A percentile compares a stretch with the other conserved stretches of the same genome.
Conservation (phyloP, 2,888 invertebrate species). For the Parnassius orleans region DNA sequence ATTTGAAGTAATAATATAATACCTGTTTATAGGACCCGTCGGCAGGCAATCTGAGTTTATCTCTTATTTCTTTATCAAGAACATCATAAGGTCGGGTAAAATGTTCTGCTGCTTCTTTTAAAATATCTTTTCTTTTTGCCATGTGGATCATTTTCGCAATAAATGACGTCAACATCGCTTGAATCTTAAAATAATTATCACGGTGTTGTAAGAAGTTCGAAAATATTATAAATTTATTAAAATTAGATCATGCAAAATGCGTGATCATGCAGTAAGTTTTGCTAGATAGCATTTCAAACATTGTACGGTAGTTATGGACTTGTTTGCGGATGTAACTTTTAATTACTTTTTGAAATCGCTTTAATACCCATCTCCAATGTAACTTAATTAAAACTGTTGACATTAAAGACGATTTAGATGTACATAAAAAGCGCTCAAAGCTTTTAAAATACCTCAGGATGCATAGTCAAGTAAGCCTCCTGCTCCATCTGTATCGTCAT, state of each 20-base stretch:
- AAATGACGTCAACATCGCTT: conserved; percentile 52
- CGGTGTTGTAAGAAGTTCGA: too few relatives aligned
- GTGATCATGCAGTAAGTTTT: too few relatives aligned
- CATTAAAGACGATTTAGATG: neutral
- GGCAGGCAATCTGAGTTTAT: conserved; percentile 38
- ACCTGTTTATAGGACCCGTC: conserved; percentile 45
- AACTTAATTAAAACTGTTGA: conserved; percentile 3
- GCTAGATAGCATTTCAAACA: too few relatives aligned
- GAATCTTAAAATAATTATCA: conserved; percentile 42
- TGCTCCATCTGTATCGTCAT: conserved; percentile 60
- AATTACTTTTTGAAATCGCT: neutral
- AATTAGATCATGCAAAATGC: too few relatives aligned
- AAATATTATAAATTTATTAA: too few relatives aligned
- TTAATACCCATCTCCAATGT: neutral
- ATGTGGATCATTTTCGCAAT: conserved; percentile 43
- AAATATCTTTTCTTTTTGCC: conserved; percentile 43
- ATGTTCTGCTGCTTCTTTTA: conserved; percentile 48
- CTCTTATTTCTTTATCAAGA: conserved; percentile 50
- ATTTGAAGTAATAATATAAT: conserved; percentile 1
- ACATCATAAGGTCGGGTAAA: conserved; percentile 50
- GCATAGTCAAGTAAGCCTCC: conserved; percentile 57
- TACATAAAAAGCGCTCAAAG: neutral
- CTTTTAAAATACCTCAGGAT: conserved; percentile 55
- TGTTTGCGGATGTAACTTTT: neutral
- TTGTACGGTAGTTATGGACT: too few relatives aligned